Conservation (phyloP, 2,113 vertebrate species). For the Beaufortia kweichowensis region DNA sequence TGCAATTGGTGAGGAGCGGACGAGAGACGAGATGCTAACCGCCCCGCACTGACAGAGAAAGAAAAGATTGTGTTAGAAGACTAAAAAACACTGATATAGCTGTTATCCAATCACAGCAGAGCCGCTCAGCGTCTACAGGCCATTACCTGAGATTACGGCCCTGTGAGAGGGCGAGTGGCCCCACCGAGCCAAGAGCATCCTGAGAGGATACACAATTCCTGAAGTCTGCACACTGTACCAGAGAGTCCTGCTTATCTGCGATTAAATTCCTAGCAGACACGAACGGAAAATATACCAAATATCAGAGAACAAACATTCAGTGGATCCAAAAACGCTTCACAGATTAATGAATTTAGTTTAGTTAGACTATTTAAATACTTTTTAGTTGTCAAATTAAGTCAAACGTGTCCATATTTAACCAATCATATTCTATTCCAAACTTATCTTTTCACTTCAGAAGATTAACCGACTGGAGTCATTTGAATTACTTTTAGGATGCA, state of each 20-base stretch:
- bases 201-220: conserved; percentile 88
- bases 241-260: conserved; percentile 90
- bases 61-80: conserved; percentile 15
- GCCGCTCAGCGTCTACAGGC: background rate
- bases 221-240: conserved; percentile 95
- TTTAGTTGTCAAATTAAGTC: too few species aligned
- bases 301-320: background rate
- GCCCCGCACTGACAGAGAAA: conserved; percentile 78
- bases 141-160: conserved; percentile 89
- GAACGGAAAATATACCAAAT: background rate
- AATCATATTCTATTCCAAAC: too few species aligned
- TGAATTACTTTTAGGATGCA: too few species aligned
- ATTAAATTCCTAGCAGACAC: conserved; percentile 84
- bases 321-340: too few species aligned
- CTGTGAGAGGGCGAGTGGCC: conserved; percentile 92
- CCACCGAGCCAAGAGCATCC: conserved; percentile 85
- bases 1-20: conserved; percentile 92
- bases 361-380: too few species aligned
- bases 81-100: background rate
- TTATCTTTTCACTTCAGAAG: too few species aligned
- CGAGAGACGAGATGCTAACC: conserved; percentile 89
- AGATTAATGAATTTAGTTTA: too few species aligned
- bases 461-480: too few species aligned
- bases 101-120: background rate
- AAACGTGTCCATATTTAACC: too few species aligned